Conservation (phyloP, 2,888 invertebrate species). For the Tenthredo scrophulariae region DNA sequence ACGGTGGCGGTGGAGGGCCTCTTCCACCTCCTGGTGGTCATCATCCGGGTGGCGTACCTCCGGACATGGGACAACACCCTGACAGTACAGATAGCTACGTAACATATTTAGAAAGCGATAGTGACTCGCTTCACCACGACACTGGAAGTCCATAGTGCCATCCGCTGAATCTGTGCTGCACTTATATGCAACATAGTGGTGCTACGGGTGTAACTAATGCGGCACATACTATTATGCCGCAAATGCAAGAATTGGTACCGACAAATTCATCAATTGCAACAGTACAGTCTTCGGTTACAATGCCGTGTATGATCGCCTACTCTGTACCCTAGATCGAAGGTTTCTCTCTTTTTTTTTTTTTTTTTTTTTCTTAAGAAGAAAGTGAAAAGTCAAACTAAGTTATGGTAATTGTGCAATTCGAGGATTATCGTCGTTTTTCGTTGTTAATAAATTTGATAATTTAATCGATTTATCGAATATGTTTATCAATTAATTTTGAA, state of each 20-base stretch:
- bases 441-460: too few relatives aligned
- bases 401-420: background rate
- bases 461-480: too few relatives aligned
- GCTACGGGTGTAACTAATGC: background rate
- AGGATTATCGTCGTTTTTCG: background rate
- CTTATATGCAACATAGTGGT: conserved; percentile 5
- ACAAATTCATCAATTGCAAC: background rate
- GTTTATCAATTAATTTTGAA: too few relatives aligned
- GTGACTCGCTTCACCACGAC: conserved; percentile 81
- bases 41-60: conserved; percentile 68
- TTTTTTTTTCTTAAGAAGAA: background rate
- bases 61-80: conserved; percentile 86
- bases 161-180: conserved; percentile 39
- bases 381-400: too few relatives aligned
- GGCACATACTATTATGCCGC: background rate
- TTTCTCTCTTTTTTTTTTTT: background rate
- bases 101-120: conserved; percentile 94
- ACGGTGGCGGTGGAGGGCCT: conserved; percentile 71
- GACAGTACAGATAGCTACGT: conserved; percentile 94
- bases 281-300: too few relatives aligned
- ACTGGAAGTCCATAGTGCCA: conserved; percentile 80
- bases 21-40: conserved; percentile 73
- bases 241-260: background rate
- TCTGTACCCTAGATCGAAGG: background rate
- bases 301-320: conserved; percentile 20